Evolutionary conservation across 1,140 invertebrate species (phyloP), one percentile per base, ranked within the genome.

Genomic region (Drosophila parabipectinata): DNA sequence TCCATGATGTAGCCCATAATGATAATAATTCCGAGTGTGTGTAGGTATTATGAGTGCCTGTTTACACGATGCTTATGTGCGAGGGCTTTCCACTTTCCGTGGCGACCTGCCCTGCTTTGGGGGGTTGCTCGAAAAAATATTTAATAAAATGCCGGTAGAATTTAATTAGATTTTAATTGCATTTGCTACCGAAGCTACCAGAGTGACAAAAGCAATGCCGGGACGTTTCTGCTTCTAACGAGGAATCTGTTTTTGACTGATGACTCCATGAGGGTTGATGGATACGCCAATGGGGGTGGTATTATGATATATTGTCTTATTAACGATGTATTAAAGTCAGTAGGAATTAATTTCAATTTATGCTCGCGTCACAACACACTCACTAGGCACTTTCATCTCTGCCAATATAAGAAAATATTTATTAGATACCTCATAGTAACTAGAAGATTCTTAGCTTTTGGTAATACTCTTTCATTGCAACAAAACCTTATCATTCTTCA

Each of bases 131-230:
- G 8, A 39, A 7, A 50, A 67, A 87, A 84, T 76, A 82, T 85
- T 85, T 66, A 78, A 85, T 85, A 75, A 85, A 87, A 82, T 85
- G 75, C 78, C 83, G 75, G 82, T 82, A 72, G 83, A 85, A 88
- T 85, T 85, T 85, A 85, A 85, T 85, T 85, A 85, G 71, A 88
- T 88, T 85, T 88, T 85, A 85, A 85, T 85, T 85, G 82, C 77
- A 77, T 85, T 85, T 81, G 63, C 73, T 72, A 56, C 55, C 68
- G 63, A 60, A 67, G 60, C 18, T 37, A 37, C 34, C 34, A 66
- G 48, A 62, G 54, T 52, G 45, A 71, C 53, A 69, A 69, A 34
- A 61, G 51, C 52, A 28, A 37, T 45, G 21, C 8, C n/a, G n/a
- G 24, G 15, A 57, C 45, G 30, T 28, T 54, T 28, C 39, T 52